These are phyloP conservation scores for Tetramorium parvispinum DNA, from an alignment of 1,140 invertebrate genomes.

Conservation along the genomic window DNA sequence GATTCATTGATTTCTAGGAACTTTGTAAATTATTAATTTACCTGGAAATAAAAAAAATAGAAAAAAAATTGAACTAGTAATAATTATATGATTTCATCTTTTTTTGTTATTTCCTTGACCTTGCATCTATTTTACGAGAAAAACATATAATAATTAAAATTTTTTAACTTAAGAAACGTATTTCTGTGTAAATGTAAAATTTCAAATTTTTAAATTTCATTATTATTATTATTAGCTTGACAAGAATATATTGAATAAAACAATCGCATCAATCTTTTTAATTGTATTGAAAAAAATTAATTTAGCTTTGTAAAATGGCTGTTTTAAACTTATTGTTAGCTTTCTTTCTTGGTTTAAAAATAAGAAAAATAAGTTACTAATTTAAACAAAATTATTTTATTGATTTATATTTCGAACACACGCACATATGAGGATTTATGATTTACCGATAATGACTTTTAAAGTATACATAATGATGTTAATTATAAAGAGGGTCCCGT, in stretches of 20 bases:
- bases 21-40: conserved; percentile 30
- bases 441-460: conserved; percentile 41
- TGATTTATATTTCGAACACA: not conserved
- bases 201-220: not conserved
- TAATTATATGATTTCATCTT: not conserved
- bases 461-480: conserved; percentile 37
- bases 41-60: not conserved
- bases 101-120: not conserved
- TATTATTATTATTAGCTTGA: not conserved
- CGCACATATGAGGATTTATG: not conserved
- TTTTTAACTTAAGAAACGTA: not conserved
- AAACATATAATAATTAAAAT: not conserved
- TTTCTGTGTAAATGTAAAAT: not conserved
- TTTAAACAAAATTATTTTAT: conserved; percentile 8
- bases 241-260: not conserved
- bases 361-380: not conserved
- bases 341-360: not conserved
- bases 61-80: not conserved
- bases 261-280: not conserved
- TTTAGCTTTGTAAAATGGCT: not conserved
- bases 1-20: conserved; percentile 26
- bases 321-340: not conserved
- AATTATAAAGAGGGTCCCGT: conserved; percentile 18
- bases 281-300: not conserved
- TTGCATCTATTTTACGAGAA: not conserved